phyloP scores from a whole-genome alignment of 2,888 invertebrate species.

The Papilio protenor region DNA sequence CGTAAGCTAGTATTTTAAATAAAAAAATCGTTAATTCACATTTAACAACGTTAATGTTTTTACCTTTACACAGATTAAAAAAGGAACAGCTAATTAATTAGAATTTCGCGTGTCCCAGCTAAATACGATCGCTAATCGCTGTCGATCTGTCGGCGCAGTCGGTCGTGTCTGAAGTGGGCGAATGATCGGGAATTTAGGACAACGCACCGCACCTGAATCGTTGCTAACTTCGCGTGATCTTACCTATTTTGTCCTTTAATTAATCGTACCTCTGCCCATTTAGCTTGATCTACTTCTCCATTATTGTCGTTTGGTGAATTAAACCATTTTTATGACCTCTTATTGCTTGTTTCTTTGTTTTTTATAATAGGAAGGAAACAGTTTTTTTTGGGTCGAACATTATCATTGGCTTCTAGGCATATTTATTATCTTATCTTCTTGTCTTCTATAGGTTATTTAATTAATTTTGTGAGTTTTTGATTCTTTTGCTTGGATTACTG shows the following conservation, averaged over 20 bases:
- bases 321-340: constrained; percentile 34
- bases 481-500: too few species aligned
- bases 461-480: neutral
- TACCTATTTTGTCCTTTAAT: constrained; percentile 70
- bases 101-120: constrained; percentile 46
- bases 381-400: neutral
- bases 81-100: constrained; percentile 38
- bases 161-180: constrained; percentile 49
- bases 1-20: too few species aligned
- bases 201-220: constrained; percentile 59
- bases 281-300: constrained; percentile 69
- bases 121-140: constrained; percentile 45
- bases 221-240: constrained; percentile 69
- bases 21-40: constrained; percentile 35
- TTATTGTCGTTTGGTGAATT: constrained; percentile 51
- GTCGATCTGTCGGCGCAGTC: constrained; percentile 36
- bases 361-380: constrained; percentile 1
- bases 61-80: constrained; percentile 38
- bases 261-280: constrained; percentile 74
- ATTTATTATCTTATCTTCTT: too few species aligned
- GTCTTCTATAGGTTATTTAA: too few species aligned
- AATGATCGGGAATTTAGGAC: constrained; percentile 62
- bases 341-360: constrained; percentile 10
- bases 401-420: neutral
- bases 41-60: constrained; percentile 13